A percentile compares a stretch with the other conserved stretches of the same genome.
These are phyloP conservation scores for Tethea ocularis DNA, from an alignment of 2,888 invertebrate genomes.

Conservation along the genomic window DNA sequence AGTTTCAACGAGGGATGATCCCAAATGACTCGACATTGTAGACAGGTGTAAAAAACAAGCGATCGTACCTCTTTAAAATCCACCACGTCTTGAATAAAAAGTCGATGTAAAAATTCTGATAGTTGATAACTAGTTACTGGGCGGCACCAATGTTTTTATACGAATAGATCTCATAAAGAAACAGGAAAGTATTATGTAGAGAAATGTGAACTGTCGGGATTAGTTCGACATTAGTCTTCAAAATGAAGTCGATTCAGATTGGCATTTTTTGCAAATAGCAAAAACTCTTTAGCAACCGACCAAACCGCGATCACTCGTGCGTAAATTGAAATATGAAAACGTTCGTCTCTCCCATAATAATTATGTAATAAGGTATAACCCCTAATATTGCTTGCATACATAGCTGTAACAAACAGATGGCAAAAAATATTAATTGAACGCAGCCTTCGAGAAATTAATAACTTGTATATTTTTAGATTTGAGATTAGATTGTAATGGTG, in stretches of 20 bases:
- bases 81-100: not conserved
- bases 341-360: slow-evolving; percentile 39
- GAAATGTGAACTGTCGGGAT: slow-evolving; percentile 22
- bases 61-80: not conserved
- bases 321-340: slow-evolving; percentile 58
- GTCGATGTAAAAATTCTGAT: not conserved
- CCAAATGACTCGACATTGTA: not conserved
- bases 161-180: not conserved
- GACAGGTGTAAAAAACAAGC: not conserved
- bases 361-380: slow-evolving; percentile 39
- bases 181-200: slow-evolving; percentile 5
- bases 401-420: slow-evolving; percentile 38
- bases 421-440: slow-evolving; percentile 48
- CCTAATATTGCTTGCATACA: slow-evolving; percentile 17
- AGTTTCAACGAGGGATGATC: not conserved
- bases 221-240: slow-evolving; percentile 32
- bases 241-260: slow-evolving; percentile 39
- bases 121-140: slow-evolving; percentile 1
- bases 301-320: slow-evolving; percentile 50
- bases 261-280: slow-evolving; percentile 35
- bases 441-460: slow-evolving; percentile 35
- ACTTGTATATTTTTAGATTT: slow-evolving; percentile 37
- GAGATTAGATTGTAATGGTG: slow-evolving; percentile 35
- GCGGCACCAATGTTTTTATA: slow-evolving; percentile 1
- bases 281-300: slow-evolving; percentile 23